A percentile compares a stretch with the other conserved stretches of the same genome.
phyloP scores from a whole-genome alignment of 2,113 vertebrate genomes.

The Gracilinanus agilis region DNA sequence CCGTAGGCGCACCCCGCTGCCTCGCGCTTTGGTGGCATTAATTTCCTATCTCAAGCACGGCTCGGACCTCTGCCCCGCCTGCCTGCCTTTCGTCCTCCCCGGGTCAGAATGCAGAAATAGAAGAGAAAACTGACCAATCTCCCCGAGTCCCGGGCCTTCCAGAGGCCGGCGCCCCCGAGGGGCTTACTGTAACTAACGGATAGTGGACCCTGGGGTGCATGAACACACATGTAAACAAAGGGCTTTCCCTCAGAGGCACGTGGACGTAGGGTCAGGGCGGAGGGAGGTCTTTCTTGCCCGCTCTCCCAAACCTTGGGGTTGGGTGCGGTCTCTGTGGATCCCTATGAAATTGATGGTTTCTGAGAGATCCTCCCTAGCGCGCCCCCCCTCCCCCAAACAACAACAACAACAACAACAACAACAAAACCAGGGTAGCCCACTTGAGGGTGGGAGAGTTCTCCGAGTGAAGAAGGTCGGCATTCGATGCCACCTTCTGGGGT shows the following conservation, averaged over 20 bases:
- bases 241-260: background rate
- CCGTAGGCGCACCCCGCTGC: background rate
- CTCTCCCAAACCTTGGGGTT: slow-evolving; percentile 77
- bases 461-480: background rate
- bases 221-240: background rate
- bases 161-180: background rate
- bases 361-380: background rate
- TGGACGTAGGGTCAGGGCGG: background rate
- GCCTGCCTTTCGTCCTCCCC: background rate
- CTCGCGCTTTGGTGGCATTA: slow-evolving; percentile 57
- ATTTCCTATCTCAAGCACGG: slow-evolving; percentile 65
- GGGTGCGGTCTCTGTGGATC: slow-evolving; percentile 77
- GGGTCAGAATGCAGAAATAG: slow-evolving; percentile 65
- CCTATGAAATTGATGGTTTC: slow-evolving; percentile 71
- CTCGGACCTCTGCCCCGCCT: background rate
- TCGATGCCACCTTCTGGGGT: background rate
- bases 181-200: background rate
- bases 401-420: background rate
- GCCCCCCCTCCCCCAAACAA: background rate
- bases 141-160: slow-evolving; percentile 24
- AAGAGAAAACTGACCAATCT: slow-evolving; percentile 37
- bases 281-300: slow-evolving; percentile 66
- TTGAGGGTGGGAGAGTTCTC: background rate
- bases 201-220: background rate
- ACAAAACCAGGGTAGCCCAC: background rate